Evolutionary conservation across 2,888 invertebrate species (phyloP).

Genomic region (Ochropacha duplaris): DNA sequence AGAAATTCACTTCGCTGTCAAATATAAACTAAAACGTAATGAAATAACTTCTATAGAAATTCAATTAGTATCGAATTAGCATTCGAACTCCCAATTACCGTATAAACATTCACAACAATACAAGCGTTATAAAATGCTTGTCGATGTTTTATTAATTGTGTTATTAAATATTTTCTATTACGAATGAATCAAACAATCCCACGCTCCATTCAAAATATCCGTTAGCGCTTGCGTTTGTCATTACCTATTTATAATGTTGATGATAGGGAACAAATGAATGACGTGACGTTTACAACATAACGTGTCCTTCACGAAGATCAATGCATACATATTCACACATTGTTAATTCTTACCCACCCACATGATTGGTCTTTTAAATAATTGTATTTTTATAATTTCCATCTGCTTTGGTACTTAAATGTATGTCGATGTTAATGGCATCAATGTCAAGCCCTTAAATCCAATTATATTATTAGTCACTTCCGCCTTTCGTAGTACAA

Average conservation of each 20-base stretch:
- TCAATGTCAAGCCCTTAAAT: constrained; percentile 25
- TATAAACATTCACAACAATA: not conserved
- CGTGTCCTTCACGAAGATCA: not conserved
- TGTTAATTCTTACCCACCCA: not conserved
- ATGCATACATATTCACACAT: not conserved
- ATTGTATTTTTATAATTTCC: not conserved
- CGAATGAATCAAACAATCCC: constrained; percentile 22
- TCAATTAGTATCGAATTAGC: not conserved
- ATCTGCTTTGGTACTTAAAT: not conserved
- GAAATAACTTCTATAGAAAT: not conserved
- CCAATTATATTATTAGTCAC: constrained; percentile 22
- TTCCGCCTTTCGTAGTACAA: constrained; percentile 24
- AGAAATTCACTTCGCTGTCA: not conserved
- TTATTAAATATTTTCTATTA: constrained; percentile 7
- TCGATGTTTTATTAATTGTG: constrained; percentile 8
- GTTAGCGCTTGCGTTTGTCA: constrained; percentile 17
- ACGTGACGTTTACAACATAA: not conserved
- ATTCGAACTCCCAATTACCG: not conserved
- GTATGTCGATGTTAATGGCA: constrained; percentile 15
- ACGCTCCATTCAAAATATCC: constrained; percentile 15
- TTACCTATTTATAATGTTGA: constrained; percentile 21
- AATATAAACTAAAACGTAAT: not conserved
- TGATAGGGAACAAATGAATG: not conserved
- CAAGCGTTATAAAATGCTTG: not conserved
- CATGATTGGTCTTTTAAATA: not conserved